A percentile compares a stretch with the other conserved stretches of the same genome.
phyloP scores from a whole-genome alignment of 2,888 invertebrate genomes.

The Strigamia crassipes region DNA sequence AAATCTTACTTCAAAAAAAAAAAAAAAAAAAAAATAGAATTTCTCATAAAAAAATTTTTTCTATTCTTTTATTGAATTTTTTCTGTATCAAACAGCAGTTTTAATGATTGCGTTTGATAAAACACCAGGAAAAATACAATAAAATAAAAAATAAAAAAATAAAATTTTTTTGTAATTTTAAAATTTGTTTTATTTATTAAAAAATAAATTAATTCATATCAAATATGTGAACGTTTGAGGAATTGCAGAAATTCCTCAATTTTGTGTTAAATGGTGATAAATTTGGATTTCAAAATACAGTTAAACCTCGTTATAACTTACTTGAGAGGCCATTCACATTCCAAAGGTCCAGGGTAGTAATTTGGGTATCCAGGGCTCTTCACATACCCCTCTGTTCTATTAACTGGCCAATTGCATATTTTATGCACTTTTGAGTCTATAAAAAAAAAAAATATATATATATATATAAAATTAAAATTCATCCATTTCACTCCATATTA shows the following conservation, averaged over 20 bases:
- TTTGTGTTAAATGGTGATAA: too few relatives aligned
- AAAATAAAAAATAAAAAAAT: too few relatives aligned
- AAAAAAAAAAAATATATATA: slow-evolving; percentile 52
- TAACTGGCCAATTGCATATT: slow-evolving; percentile 65
- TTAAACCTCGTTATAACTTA: background rate
- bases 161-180: too few relatives aligned
- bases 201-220: too few relatives aligned
- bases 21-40: too few relatives aligned
- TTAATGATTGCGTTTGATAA: background rate
- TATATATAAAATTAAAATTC: background rate
- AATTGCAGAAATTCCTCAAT: too few relatives aligned
- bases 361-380: slow-evolving; percentile 76
- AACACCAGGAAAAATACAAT: too few relatives aligned
- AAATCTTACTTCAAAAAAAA: too few relatives aligned
- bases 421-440: slow-evolving; percentile 65
- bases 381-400: slow-evolving; percentile 68
- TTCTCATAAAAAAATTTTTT: background rate
- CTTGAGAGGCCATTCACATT: slow-evolving; percentile 70
- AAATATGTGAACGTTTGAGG: too few relatives aligned
- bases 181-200: too few relatives aligned
- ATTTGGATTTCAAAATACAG: background rate
- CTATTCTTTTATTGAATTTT: background rate
- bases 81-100: background rate
- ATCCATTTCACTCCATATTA: background rate
- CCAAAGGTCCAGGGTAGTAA: slow-evolving; percentile 70